phyloP scores from a whole-genome alignment of 2,113 vertebrate species.

The Lagopus muta region DNA sequence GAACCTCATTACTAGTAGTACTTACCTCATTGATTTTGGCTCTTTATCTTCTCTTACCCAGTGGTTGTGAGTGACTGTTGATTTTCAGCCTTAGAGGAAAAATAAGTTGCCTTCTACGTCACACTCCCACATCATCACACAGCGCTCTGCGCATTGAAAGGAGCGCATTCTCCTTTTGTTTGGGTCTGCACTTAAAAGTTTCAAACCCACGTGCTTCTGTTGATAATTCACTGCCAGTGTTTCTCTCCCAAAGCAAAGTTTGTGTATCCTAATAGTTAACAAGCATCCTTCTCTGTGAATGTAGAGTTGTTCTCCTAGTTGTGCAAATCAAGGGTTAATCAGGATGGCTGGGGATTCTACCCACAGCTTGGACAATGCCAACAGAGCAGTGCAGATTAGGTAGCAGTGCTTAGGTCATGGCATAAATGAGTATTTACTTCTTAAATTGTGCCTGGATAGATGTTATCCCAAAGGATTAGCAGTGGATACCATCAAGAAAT shows the following conservation, averaged over 20 bases:
- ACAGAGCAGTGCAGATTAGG: accelerated
- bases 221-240: background rate
- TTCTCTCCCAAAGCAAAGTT: background rate
- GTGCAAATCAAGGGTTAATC: background rate
- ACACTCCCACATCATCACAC: background rate
- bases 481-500: background rate
- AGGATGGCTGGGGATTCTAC: background rate
- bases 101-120: background rate
- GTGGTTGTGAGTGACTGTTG: background rate
- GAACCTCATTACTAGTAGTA: accelerated
- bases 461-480: background rate
- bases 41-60: background rate
- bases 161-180: background rate
- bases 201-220: background rate
- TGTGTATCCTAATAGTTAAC: background rate
- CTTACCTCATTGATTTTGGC: background rate
- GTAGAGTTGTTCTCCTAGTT: accelerated
- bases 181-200: background rate
- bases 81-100: background rate
- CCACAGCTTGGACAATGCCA: too few species aligned
- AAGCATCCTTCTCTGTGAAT: background rate
- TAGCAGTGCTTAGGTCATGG: background rate
- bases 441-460: background rate
- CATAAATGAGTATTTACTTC: background rate
- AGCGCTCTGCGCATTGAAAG: background rate